Conservation (phyloP, 2,113 vertebrate genomes). For the Hemicordylus capensis region DNA sequence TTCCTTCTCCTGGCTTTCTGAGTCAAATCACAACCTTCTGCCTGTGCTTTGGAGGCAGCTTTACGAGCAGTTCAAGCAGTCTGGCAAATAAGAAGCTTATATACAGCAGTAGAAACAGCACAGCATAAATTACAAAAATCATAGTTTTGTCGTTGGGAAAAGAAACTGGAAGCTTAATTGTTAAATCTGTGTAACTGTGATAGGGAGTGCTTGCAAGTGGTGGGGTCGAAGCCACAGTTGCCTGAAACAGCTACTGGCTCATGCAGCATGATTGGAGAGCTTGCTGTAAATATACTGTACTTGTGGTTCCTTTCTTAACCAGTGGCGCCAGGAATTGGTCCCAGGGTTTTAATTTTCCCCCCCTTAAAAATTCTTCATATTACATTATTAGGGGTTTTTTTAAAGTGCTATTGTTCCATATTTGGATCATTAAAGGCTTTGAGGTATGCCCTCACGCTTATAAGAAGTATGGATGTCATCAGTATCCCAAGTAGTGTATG, state of each 20-base stretch:
- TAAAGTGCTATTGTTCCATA: slow-evolving; percentile 46
- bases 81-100: slow-evolving; percentile 4
- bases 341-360: slow-evolving; percentile 10
- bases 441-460: slow-evolving; percentile 6
- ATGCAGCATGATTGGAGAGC: slow-evolving; percentile 38
- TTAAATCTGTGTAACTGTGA: slow-evolving; percentile 26
- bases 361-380: slow-evolving; percentile 39
- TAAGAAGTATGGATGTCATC: slow-evolving; percentile 12
- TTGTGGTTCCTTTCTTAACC: slow-evolving; percentile 72
- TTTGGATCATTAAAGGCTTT: slow-evolving; percentile 51
- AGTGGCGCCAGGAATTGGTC: slow-evolving; percentile 58
- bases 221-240: slow-evolving; percentile 26
- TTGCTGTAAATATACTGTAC: slow-evolving; percentile 62
- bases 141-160: no score
- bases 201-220: slow-evolving; percentile 1
- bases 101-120: not conserved
- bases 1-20: slow-evolving; percentile 42
- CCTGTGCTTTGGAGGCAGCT: slow-evolving; percentile 26
- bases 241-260: slow-evolving; percentile 52
- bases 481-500: not conserved
- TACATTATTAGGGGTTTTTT: slow-evolving; percentile 38
- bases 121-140: slow-evolving; percentile 29
- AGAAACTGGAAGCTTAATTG: slow-evolving; percentile 24
- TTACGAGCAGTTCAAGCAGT: slow-evolving; percentile 34
- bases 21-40: slow-evolving; percentile 38